A percentile compares a stretch with the other conserved stretches of the same genome.
Evolutionary conservation across 2,797 vertebrate species (phyloP).

Genomic region (Pipistrellus nathusii): DNA sequence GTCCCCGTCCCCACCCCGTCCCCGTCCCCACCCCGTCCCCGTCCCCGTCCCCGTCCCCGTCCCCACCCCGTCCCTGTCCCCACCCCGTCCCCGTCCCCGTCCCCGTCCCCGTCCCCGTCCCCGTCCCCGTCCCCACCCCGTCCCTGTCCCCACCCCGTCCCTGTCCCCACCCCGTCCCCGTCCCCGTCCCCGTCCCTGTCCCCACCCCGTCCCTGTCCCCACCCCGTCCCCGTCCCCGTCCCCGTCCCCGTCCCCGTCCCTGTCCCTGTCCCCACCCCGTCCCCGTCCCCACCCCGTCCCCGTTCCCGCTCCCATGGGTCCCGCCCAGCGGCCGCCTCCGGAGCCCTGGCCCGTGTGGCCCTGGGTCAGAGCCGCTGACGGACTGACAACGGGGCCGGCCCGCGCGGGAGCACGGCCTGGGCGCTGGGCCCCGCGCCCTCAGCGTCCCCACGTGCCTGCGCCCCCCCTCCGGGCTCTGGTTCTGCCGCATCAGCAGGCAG

Average conservation of each 20-base stretch:
- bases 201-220: too few relatives aligned
- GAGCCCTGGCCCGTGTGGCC: background rate
- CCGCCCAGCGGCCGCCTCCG: background rate
- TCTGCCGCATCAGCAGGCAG: background rate
- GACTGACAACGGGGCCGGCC: background rate
- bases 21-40: too few relatives aligned
- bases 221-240: background rate
- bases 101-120: too few relatives aligned
- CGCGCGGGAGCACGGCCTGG: background rate
- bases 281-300: too few relatives aligned
- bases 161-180: too few relatives aligned
- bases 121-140: background rate
- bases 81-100: too few relatives aligned
- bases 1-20: too few relatives aligned
- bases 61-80: background rate
- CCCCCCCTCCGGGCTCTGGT: background rate
- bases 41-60: fast-evolving
- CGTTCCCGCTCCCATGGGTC: too few relatives aligned
- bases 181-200: fast-evolving
- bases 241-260: too few relatives aligned
- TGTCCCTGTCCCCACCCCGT: too few relatives aligned
- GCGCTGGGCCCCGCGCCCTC: background rate
- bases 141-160: background rate
- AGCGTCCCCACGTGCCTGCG: fast-evolving
- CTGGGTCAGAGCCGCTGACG: background rate